Evolutionary conservation across 2,797 vertebrate species (phyloP).

Genomic region (Leptatherina wallacei): DNA sequence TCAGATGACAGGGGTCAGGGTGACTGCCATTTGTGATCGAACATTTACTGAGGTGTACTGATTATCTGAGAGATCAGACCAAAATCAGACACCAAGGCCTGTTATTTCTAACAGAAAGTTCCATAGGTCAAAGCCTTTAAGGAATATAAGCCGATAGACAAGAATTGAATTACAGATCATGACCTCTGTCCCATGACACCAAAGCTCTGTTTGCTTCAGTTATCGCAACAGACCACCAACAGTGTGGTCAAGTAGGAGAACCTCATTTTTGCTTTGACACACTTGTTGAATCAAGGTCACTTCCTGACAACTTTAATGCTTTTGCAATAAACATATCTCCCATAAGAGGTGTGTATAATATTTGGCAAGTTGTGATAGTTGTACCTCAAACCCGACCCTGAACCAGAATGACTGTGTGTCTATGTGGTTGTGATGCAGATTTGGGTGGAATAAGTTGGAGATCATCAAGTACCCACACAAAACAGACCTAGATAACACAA

Average conservation of each 20-base stretch:
- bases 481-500: constrained; percentile 30
- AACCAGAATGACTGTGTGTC: constrained; percentile 15
- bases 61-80: constrained; percentile 7
- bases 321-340: constrained; percentile 50
- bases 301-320: constrained; percentile 41
- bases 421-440: background rate
- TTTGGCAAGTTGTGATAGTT: constrained; percentile 30
- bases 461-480: constrained; percentile 16
- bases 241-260: constrained; percentile 24
- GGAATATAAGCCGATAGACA: constrained; percentile 21
- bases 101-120: constrained; percentile 18
- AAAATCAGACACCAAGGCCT: constrained; percentile 28
- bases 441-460: constrained; percentile 25
- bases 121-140: constrained; percentile 52
- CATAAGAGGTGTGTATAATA: constrained; percentile 51
- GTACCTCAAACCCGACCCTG: constrained; percentile 46
- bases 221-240: constrained; percentile 65
- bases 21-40: constrained; percentile 27
- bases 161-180: constrained; percentile 48
- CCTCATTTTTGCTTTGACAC: constrained; percentile 39
- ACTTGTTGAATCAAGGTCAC: constrained; percentile 52
- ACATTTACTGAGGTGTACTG: constrained; percentile 12
- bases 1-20: constrained; percentile 54
- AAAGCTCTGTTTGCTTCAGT: constrained; percentile 58
- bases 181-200: constrained; percentile 46